Percentiles rank a stretch among this genome's conserved stretches.
Evolutionary conservation across 23 tunicate genomes (phyloP).

Genomic region (Halocynthia aurantium): DNA sequence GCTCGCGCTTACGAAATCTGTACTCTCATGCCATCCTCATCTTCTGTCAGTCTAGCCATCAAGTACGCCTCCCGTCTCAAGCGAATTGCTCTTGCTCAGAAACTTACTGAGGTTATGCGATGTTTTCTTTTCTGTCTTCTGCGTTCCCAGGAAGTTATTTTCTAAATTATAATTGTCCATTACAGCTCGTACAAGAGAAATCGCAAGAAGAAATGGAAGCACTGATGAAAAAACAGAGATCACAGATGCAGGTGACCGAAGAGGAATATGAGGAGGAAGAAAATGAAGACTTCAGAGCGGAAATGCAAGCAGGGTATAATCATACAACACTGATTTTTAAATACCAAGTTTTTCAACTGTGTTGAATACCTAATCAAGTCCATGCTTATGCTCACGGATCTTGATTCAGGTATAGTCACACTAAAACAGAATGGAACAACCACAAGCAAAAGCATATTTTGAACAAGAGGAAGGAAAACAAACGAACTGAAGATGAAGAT

Average conservation of each 20-base stretch:
- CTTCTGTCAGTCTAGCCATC: slow-evolving; percentile 71
- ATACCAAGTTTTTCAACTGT: too few species aligned
- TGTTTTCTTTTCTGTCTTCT: neutral
- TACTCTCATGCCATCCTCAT: slow-evolving; percentile 54
- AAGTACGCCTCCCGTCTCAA: slow-evolving; percentile 73
- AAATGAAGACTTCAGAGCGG: slow-evolving; percentile 51
- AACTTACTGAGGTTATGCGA: slow-evolving; percentile 50
- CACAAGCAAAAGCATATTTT: neutral
- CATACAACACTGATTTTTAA: neutral
- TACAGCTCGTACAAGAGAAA: slow-evolving; percentile 41
- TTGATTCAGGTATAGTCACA: slow-evolving; percentile 7
- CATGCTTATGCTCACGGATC: neutral
- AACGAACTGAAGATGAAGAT: too few species aligned
- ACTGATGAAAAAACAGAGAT: slow-evolving; percentile 11
- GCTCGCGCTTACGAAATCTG: slow-evolving; percentile 64
- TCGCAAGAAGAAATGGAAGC: slow-evolving; percentile 70
- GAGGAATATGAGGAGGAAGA: slow-evolving; percentile 36
- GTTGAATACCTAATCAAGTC: neutral
- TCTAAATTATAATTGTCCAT: neutral
- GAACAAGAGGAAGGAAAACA: too few species aligned
- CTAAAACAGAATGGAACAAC: slow-evolving; percentile 18
- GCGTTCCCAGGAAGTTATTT: neutral
- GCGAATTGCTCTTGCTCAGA: slow-evolving; percentile 62
- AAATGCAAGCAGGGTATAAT: slow-evolving; percentile 72
- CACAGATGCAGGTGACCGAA: neutral